Evolutionary conservation across 37 sponge, comb jelly and placozoan species (phyloP).

Genomic region (Chondrilla cf. caribensis): DNA sequence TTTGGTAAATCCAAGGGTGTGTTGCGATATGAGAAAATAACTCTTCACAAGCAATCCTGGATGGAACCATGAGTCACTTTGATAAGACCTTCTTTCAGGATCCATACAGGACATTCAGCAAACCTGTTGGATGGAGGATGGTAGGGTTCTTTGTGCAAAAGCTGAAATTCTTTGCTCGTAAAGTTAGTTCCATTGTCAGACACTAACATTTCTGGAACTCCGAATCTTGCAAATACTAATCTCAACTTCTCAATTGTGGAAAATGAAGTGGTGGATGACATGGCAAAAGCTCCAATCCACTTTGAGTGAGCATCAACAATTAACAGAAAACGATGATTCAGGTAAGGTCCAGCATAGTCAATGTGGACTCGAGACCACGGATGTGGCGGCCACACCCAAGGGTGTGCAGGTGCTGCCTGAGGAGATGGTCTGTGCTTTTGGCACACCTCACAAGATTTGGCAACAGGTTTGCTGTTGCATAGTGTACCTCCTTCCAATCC

Average conservation of each 20-base stretch:
- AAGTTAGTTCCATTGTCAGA: no score
- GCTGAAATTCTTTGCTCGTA: no score
- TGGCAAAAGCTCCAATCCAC: no score
- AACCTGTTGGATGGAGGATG: constrained; percentile 58
- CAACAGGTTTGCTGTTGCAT: no score
- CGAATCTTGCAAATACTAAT: no score
- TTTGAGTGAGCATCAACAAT: constrained; percentile 48
- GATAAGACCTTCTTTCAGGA: constrained; percentile 24
- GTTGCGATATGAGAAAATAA: constrained; percentile 45
- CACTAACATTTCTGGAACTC: no score
- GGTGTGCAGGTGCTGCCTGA: constrained; percentile 33
- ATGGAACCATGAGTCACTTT: neutral
- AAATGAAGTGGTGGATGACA: no score
- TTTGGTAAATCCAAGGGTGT: constrained; percentile 44
- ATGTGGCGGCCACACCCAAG: constrained; percentile 48
- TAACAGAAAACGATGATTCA: constrained; percentile 40
- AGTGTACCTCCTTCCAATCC: neutral
- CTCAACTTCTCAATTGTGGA: no score
- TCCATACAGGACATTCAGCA: constrained; percentile 49
- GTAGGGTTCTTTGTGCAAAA: constrained; percentile 35
- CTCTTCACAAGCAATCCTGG: constrained; percentile 6
- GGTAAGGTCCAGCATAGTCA: constrained; percentile 51
- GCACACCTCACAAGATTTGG: constrained; percentile 23
- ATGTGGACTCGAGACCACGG: no score
- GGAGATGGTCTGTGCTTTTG: neutral